phyloP scores from a whole-genome alignment of 2,797 vertebrate species.

The Anguilla obscura region DNA sequence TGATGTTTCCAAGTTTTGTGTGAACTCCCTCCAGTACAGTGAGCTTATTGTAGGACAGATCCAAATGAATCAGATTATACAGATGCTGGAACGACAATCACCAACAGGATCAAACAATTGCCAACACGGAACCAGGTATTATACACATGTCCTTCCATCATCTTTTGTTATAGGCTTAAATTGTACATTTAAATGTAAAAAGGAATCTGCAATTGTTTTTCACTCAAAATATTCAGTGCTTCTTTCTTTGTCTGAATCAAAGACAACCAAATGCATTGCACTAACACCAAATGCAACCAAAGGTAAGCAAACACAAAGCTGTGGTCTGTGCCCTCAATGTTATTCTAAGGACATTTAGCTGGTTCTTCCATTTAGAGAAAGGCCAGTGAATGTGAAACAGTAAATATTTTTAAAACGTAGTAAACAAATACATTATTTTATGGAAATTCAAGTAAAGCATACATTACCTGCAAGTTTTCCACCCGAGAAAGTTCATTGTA shows the following conservation, averaged over 20 bases:
- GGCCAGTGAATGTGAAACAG: background rate
- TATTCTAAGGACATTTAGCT: background rate
- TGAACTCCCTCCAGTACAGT: slow-evolving; percentile 83
- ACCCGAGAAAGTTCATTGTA: slow-evolving; percentile 85
- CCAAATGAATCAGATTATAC: slow-evolving; percentile 95
- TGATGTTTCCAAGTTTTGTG: slow-evolving; percentile 93
- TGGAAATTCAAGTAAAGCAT: background rate
- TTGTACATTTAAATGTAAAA: background rate
- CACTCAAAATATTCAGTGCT: background rate
- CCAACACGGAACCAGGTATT: background rate
- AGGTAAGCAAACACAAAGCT: background rate
- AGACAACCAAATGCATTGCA: background rate
- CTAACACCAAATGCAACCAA: background rate
- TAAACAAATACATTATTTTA: background rate
- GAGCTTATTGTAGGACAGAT: slow-evolving; percentile 92
- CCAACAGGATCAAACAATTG: slow-evolving; percentile 3
- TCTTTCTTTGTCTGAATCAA: background rate
- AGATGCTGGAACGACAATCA: slow-evolving; percentile 77
- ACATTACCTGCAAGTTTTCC: slow-evolving; percentile 88
- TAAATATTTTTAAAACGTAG: slow-evolving; percentile 46
- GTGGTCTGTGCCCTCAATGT: background rate
- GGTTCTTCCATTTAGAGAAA: background rate
- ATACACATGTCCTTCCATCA: background rate
- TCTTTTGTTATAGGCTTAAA: background rate
- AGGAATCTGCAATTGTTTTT: background rate